Percentiles rank a stretch among this genome's conserved stretches.
phyloP scores from a whole-genome alignment of 2,113 vertebrate genomes.

The Tinamus guttatus region DNA sequence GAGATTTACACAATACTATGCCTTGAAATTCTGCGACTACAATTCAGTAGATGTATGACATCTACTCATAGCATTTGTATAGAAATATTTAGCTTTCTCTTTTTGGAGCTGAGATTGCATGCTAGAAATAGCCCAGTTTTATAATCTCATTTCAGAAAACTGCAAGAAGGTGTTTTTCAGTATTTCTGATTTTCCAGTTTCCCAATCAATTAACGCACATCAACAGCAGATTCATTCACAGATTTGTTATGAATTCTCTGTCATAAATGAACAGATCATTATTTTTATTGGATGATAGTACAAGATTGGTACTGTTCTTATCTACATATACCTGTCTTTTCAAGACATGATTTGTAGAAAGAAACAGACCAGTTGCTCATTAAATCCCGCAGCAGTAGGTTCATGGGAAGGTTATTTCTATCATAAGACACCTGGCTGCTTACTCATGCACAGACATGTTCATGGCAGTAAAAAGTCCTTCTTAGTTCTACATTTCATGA shows the following conservation, averaged over 20 bases:
- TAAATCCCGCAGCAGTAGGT: not conserved
- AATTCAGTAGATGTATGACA: not conserved
- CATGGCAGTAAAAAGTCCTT: not conserved
- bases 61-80: not conserved
- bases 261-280: not conserved
- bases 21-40: not conserved
- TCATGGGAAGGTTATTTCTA: not conserved
- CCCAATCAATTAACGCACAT: rapidly evolving
- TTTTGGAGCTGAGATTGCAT: not conserved
- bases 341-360: not conserved
- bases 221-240: not conserved
- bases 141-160: not conserved
- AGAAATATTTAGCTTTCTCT: not conserved
- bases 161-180: not conserved
- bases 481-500: not conserved
- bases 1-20: not conserved
- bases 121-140: not conserved
- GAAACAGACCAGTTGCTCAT: not conserved
- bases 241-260: not conserved
- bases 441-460: not conserved
- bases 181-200: not conserved
- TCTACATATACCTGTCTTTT: not conserved
- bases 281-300: not conserved
- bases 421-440: not conserved
- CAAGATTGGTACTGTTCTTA: not conserved